Percentiles rank a stretch among this genome's conserved stretches.
phyloP scores from a whole-genome alignment of 2,888 invertebrate species.

The Yponomeuta cagnagella region DNA sequence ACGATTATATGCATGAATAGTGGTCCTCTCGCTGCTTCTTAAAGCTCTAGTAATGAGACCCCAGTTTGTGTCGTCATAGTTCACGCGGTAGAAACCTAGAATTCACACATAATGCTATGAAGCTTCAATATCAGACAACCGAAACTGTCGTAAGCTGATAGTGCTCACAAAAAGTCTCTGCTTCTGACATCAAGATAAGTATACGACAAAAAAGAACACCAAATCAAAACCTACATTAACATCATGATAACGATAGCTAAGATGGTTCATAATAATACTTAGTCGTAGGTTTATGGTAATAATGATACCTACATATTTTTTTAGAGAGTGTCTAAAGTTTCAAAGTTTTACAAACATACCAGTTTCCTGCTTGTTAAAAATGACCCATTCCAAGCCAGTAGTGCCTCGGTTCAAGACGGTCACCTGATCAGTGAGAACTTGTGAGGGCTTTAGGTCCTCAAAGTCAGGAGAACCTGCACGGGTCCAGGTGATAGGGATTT shows the following conservation, averaged over 20 bases:
- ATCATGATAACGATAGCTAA: no score
- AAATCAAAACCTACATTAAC: no score
- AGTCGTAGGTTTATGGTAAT: no score
- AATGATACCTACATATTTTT: no score
- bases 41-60: conserved; percentile 68
- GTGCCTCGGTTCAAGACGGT: conserved; percentile 41
- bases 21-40: conserved; percentile 44
- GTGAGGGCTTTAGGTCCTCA: conserved; percentile 49
- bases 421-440: conserved; percentile 35
- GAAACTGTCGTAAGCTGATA: no score
- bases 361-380: conserved; percentile 77
- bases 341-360: conserved; percentile 44
- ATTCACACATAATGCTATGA: background rate
- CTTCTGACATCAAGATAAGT: no score
- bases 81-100: conserved; percentile 78
- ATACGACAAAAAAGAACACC: no score
- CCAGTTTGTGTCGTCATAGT: conserved; percentile 77
- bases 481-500: conserved; percentile 66
- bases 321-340: background rate
- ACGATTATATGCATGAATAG: conserved; percentile 78
- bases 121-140: no score
- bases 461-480: conserved; percentile 54
- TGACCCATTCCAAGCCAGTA: conserved; percentile 70
- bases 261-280: no score
- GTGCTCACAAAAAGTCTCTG: no score